Evolutionary conservation across 2,113 vertebrate species (phyloP).

Genomic region (Oreochromis spilurus): DNA sequence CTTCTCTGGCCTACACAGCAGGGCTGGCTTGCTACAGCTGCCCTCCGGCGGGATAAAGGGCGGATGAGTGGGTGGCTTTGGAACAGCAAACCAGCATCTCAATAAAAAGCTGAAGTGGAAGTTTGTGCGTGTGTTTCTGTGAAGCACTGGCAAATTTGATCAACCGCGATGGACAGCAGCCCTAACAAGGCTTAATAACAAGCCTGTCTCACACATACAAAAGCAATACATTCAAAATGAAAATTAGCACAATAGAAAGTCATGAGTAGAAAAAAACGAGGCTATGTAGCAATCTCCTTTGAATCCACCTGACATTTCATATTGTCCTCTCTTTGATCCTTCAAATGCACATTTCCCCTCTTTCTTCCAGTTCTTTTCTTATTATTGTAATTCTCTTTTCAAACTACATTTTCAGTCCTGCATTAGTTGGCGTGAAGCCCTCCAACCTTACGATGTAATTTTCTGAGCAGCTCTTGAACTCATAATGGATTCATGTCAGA

Average conservation of each 20-base stretch:
- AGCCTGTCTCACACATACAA: not conserved
- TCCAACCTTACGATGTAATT: not conserved
- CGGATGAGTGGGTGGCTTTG: conserved; percentile 51
- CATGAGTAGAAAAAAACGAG: not conserved
- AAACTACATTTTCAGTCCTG: not conserved
- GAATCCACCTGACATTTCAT: not conserved
- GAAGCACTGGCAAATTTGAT: conserved; percentile 3
- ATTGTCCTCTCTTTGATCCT: not conserved
- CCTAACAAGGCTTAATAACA: conserved; percentile 19
- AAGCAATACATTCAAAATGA: not conserved
- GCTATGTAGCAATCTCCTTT: not conserved
- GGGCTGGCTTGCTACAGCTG: conserved; percentile 34
- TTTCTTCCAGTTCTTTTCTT: not conserved
- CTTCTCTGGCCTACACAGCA: conserved; percentile 35
- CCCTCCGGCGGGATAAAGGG: conserved; percentile 47
- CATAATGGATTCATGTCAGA: not conserved
- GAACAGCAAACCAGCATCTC: conserved; percentile 46
- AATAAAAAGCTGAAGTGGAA: conserved; percentile 21
- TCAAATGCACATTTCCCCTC: not conserved
- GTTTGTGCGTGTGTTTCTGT: not conserved
- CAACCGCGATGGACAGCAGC: not conserved
- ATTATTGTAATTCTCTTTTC: not conserved
- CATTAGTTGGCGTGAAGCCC: not conserved
- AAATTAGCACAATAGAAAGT: not conserved
- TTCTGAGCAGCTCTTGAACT: not conserved